phyloP scores from a whole-genome alignment of 2,888 invertebrate species.

The Zaprionus lineosus region DNA sequence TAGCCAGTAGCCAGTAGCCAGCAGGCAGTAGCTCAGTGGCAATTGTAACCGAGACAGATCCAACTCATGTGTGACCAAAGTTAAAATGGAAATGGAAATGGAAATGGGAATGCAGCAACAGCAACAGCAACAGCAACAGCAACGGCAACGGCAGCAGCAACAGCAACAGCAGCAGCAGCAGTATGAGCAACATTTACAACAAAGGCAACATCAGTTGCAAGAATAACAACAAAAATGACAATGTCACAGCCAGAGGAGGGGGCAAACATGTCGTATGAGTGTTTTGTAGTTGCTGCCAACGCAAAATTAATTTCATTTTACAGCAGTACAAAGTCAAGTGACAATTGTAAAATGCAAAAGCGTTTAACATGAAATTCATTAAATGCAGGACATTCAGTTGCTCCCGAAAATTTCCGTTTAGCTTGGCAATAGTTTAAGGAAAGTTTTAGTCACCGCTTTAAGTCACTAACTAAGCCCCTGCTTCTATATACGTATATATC shows the following conservation, averaged over 20 bases:
- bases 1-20: conserved; percentile 14
- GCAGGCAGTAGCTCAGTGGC: conserved; percentile 20
- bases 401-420: no score
- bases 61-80: conserved; percentile 75
- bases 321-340: conserved; percentile 53
- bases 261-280: conserved; percentile 64
- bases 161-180: conserved; percentile 27
- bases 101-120: conserved; percentile 25
- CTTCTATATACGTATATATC: neutral
- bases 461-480: conserved; percentile 1
- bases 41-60: conserved; percentile 72
- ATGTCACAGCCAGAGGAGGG: conserved; percentile 2
- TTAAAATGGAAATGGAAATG: conserved; percentile 69
- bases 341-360: conserved; percentile 67
- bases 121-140: conserved; percentile 30
- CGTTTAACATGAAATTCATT: conserved; percentile 70
- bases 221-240: conserved; percentile 1
- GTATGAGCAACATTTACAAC: conserved; percentile 15
- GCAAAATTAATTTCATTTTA: conserved; percentile 75
- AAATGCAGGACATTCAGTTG: conserved; percentile 24
- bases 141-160: conserved; percentile 9
- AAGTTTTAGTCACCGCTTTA: conserved; percentile 26
- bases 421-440: conserved; percentile 52
- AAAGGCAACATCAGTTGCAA: conserved; percentile 60
- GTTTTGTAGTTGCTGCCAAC: conserved; percentile 61